Evolutionary conservation across 2,797 vertebrate genomes (phyloP).

Genomic region (Malacoraja senta): DNA sequence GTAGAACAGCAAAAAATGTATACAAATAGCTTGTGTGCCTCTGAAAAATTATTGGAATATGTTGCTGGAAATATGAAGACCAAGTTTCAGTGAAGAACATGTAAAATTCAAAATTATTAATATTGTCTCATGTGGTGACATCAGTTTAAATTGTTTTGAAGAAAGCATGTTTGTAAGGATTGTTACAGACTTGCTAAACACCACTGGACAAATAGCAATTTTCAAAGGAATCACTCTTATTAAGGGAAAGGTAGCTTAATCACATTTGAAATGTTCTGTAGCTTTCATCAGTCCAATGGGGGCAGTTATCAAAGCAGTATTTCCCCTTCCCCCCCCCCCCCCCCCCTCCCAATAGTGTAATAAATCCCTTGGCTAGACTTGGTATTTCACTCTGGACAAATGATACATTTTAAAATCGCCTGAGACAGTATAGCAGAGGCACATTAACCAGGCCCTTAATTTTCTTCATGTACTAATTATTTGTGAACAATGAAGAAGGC

Average conservation of each 20-base stretch:
- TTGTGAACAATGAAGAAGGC: not conserved
- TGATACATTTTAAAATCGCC: no score
- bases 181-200: not conserved
- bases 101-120: not conserved
- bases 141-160: not conserved
- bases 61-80: not conserved
- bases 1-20: not conserved
- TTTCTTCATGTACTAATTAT: not conserved
- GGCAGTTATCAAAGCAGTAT: not conserved
- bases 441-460: not conserved
- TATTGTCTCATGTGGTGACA: not conserved
- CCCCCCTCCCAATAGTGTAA: not conserved
- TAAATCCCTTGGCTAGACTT: not conserved
- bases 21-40: not conserved
- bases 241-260: not conserved
- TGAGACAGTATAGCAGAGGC: not conserved
- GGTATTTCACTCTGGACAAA: no score
- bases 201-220: not conserved
- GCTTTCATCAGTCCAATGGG: no score
- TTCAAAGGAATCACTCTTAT: not conserved
- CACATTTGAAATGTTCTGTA: no score
- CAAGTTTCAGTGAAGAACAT: not conserved
- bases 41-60: not conserved
- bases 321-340: no score
- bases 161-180: not conserved